A percentile compares a stretch with the other conserved stretches of the same genome.
phyloP scores from a whole-genome alignment of 2,113 vertebrate genomes.

The Hepsetus odoe region DNA sequence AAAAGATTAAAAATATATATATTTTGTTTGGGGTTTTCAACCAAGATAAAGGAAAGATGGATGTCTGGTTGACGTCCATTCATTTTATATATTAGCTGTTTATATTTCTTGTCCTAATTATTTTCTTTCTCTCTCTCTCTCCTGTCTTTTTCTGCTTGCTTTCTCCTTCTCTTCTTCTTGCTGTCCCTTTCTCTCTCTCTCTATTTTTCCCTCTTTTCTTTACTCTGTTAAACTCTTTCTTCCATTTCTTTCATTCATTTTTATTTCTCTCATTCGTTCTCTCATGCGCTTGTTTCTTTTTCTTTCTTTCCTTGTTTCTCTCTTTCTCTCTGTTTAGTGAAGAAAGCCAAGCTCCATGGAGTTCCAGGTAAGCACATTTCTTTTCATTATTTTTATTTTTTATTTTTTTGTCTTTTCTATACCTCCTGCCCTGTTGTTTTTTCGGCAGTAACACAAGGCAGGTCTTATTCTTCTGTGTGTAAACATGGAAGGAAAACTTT shows the following conservation, averaged over 20 bases:
- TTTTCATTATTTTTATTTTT: too few relatives aligned
- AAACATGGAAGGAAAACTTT: neutral
- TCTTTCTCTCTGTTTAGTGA: slow-evolving; percentile 63
- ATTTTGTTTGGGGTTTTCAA: too few relatives aligned
- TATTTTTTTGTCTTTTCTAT: neutral
- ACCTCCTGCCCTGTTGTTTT: neutral
- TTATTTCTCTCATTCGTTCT: too few relatives aligned
- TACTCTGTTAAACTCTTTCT: slow-evolving; percentile 19
- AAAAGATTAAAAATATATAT: too few relatives aligned
- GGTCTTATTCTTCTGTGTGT: neutral
- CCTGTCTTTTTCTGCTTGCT: too few relatives aligned
- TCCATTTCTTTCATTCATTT: slow-evolving; percentile 16
- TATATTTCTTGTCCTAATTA: neutral
- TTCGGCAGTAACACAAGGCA: neutral
- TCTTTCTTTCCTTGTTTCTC: slow-evolving; percentile 35
- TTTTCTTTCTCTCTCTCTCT: slow-evolving; percentile 25
- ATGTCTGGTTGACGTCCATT: too few relatives aligned
- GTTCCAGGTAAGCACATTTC: slow-evolving; percentile 63
- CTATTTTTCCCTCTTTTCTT: slow-evolving; percentile 14
- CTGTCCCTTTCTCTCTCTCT: slow-evolving; percentile 6
- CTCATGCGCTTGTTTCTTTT: neutral
- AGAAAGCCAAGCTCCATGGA: slow-evolving; percentile 79
- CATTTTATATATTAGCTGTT: neutral
- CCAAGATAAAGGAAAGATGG: too few relatives aligned
- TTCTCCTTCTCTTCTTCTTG: slow-evolving; percentile 24